phyloP scores from a whole-genome alignment of 2,113 vertebrate species.

The Pedionomus torquatus region DNA sequence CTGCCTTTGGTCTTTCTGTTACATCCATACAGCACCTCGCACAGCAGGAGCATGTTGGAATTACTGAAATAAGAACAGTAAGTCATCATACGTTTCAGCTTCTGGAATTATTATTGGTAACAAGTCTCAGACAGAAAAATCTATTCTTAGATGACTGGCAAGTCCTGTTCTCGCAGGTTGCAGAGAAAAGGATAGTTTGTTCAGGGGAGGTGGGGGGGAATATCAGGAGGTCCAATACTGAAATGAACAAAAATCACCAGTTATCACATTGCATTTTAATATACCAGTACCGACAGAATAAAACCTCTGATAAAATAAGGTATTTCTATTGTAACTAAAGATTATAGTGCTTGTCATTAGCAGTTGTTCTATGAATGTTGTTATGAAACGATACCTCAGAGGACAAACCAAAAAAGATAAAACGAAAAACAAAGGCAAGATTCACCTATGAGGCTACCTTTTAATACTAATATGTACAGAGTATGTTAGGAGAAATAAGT shows the following conservation, averaged over 20 bases:
- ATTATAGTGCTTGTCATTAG: not conserved
- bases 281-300: not conserved
- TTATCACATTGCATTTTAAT: not conserved
- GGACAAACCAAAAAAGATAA: not conserved
- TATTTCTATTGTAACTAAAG: not conserved
- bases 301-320: not conserved
- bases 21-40: not conserved
- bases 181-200: not conserved
- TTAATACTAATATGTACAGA: not conserved
- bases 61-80: not conserved
- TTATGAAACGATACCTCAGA: not conserved
- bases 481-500: not conserved
- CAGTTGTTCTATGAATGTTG: not conserved
- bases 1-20: not conserved
- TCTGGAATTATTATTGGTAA: not conserved
- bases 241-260: conserved; percentile 17
- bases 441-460: not conserved
- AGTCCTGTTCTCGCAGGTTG: not conserved
- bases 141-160: not conserved
- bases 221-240: not conserved
- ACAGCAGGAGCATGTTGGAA: not conserved
- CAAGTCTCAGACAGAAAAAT: not conserved
- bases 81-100: not conserved
- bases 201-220: too few species aligned
- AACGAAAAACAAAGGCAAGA: not conserved